Conservation (phyloP, 2,113 vertebrate species). For the Halichoeres trimaculatus region DNA sequence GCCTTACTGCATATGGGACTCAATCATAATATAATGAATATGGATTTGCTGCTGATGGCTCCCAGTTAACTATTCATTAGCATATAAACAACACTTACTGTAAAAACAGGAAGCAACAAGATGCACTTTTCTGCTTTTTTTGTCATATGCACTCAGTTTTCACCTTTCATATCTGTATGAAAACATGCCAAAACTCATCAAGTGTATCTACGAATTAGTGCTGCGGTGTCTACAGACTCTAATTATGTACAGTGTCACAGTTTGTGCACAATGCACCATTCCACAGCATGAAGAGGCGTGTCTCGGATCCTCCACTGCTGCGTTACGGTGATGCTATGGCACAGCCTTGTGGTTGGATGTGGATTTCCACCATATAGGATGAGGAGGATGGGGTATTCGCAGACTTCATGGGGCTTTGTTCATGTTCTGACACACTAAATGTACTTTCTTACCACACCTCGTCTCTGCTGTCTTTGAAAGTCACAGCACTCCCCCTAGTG, state of each 20-base stretch:
- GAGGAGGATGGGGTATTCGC: constrained; percentile 61
- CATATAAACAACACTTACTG: constrained; percentile 33
- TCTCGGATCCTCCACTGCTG: background rate
- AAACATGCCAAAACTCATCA: constrained; percentile 29
- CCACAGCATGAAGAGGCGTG: constrained; percentile 36
- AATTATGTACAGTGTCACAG: constrained; percentile 15
- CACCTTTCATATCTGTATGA: background rate
- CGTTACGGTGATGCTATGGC: constrained; percentile 62
- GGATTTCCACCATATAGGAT: constrained; percentile 53
- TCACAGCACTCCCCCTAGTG: constrained; percentile 80
- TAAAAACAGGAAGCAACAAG: constrained; percentile 18
- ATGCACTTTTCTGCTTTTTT: constrained; percentile 19
- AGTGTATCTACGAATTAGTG: constrained; percentile 17
- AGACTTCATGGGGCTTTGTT: constrained; percentile 75
- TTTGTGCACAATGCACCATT: constrained; percentile 56
- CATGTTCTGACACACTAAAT: constrained; percentile 49
- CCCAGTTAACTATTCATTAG: constrained; percentile 63
- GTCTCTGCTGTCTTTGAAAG: constrained; percentile 57
- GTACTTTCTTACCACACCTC: constrained; percentile 27
- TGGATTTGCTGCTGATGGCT: constrained; percentile 64
- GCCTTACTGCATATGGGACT: constrained; percentile 51
- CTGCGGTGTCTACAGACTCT: constrained; percentile 15
- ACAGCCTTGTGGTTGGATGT: constrained; percentile 74
- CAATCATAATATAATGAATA: constrained; percentile 67
- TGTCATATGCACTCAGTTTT: constrained; percentile 14